Evolutionary conservation across 2,113 vertebrate species (phyloP).

Genomic region (Chelonoidis abingdonii): DNA sequence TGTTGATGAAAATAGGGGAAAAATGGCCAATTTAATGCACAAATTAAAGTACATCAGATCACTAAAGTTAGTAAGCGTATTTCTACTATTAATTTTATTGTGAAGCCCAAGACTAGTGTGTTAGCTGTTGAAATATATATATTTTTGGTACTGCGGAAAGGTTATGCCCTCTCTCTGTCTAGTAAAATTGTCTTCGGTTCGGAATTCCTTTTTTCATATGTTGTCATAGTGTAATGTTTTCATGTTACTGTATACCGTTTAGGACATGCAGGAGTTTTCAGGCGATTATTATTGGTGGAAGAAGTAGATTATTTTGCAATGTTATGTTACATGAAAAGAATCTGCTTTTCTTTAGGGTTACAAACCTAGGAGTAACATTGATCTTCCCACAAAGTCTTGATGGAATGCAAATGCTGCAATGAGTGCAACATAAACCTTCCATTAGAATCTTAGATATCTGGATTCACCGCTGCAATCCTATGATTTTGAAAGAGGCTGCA

Average conservation of each 20-base stretch:
- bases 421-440: not conserved
- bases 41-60: conserved; percentile 36
- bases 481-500: not conserved
- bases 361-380: no score
- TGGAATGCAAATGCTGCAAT: not conserved
- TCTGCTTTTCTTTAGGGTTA: no score
- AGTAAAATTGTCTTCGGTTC: not conserved
- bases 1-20: no score
- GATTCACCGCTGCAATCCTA: not conserved
- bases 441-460: not conserved
- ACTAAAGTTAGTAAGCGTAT: not conserved
- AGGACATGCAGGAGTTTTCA: no score
- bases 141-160: not conserved
- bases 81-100: not conserved
- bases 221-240: not conserved
- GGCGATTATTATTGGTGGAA: no score
- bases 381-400: not conserved
- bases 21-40: no score
- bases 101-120: not conserved
- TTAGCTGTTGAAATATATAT: not conserved
- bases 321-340: no score
- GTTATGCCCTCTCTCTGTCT: not conserved
- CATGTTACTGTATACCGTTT: not conserved
- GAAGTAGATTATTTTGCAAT: not conserved
- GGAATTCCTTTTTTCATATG: not conserved